Base-by-base conservation (phyloP, 1,140 invertebrate species). In the Zeugodacus cucurbitae region DNA sequence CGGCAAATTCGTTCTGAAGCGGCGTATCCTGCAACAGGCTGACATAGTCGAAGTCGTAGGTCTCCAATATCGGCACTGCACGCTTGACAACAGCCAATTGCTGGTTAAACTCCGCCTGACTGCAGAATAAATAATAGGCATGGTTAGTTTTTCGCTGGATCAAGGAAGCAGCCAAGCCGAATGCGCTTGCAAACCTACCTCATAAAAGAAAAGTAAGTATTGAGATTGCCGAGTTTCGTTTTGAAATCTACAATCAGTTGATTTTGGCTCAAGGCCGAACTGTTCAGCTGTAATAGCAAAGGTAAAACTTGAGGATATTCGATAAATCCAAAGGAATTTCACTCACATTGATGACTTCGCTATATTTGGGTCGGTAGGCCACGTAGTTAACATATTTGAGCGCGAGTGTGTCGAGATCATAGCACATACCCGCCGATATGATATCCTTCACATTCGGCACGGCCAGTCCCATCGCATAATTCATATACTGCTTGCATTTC, bases 371-470 rank as follows among this genome's bases (percentile, higher is more conserved):
- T 37, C 85, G 54, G 6, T 87, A 62, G 6, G 85, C 85, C 54
- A 87, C 26, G 37, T 67, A 87, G 37, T 48, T 87, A 26, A 87
- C 62, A n/a, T 87, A 87, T 48, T 87, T 87, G 17, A 87, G 58
- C 10, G 41, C 34, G 1, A 70, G 22, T 58, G 59, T 70, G 17
- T 87, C 87, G 58, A 70, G 64, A 48, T 87, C 87, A 48, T 87
- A 87, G 29, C 87, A 87, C 41, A 87, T 67, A 22, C 34, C 62
- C 20, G 87, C 87, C 26, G 59, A 59, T 44, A 87, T 70, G 58
- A 87, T 70, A 34, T 82, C 74, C 11, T 82, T 44, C 22, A 82
- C 74, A 48, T 82, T 82, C 74, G 87, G 87, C 37, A 34, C 32
- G 20, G 54, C 87, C 3, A 70, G 32, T 14, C 87, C 87, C 34